These are phyloP conservation scores for Acanthurus lineatus DNA, from an alignment of 2,797 vertebrate genomes.

Conservation along the genomic window DNA sequence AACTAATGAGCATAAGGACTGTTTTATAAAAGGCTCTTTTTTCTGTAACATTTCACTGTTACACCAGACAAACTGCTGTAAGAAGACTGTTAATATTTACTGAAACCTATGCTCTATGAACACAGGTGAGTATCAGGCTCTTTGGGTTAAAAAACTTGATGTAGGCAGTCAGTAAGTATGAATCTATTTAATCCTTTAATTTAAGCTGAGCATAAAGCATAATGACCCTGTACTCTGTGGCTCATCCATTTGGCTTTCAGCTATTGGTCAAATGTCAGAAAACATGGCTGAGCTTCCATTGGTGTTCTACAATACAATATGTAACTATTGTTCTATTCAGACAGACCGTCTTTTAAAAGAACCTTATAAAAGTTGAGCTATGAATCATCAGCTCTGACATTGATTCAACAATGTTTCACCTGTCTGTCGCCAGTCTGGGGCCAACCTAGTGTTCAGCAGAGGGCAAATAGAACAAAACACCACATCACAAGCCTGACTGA, in stretches of 20 bases:
- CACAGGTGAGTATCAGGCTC: background rate
- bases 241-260: conserved; percentile 10
- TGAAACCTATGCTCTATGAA: conserved; percentile 3
- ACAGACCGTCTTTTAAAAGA: conserved; percentile 19
- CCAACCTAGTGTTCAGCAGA: conserved; percentile 28
- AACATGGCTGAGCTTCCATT: background rate
- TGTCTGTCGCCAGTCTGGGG: conserved; percentile 14
- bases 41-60: background rate
- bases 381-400: conserved; percentile 28
- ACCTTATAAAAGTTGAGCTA: conserved; percentile 14
- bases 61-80: background rate
- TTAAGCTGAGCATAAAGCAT: background rate
- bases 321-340: conserved; percentile 13
- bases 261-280: background rate
- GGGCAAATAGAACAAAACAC: conserved; percentile 12
- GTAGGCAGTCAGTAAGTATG: background rate
- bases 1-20: conserved; percentile 37
- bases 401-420: conserved; percentile 42
- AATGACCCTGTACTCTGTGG: background rate
- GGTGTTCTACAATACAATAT: conserved; percentile 14
- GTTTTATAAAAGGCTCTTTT: conserved; percentile 10
- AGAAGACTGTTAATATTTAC: background rate
- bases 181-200: background rate
- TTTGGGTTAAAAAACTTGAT: background rate
- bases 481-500: conserved; percentile 35